Evolutionary conservation across 2,888 invertebrate genomes (phyloP), one percentile per base, ranked within the genome.

Genomic region (Diaphora mendica): DNA sequence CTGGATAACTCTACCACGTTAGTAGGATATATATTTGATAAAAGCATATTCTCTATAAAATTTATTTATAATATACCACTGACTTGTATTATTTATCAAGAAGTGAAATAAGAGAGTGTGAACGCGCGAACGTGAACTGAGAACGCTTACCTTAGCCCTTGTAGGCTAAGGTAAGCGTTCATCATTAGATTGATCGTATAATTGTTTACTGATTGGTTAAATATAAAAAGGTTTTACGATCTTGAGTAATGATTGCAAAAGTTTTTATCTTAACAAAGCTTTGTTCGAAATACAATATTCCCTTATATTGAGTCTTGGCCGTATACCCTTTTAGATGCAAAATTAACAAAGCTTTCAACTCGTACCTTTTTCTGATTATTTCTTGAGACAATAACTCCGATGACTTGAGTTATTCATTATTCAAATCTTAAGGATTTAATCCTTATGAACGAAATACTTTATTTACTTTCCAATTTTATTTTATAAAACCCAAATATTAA

Each of bases 401-500:
- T 51, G 33, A 26, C 23, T 33, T 33, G 51, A 68, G 7, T 23
- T 13, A 11, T 11, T 20, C 7, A 33, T 67, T 30, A 23, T 51
- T 68, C 23, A 51, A 68, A 67, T 26, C 26, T 67, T 17, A 26
- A 44, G 26, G 17, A 67, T 5, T 48, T 26, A 26, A 23, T 33
- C n/a, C 48, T n/a, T 35, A 23, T 26, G 1, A 26, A 30, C 13
- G 26, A 30, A 8, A 35, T n/a, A 17, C 9, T 44, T 66, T 62
- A 30, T 62, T 64, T 68, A 64, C n/a, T 23, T 33, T 71, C 35
- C 11, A 55, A 64, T 51, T 72, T 26, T 59, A 67, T 64, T 39
- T 39, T 9, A 26, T 44, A 11, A 65, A 77, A 77, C 69, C 74
- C 76, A 78, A 77, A 68, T 30, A 64, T 64, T 74, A 76, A 80